Conservation (phyloP, 1,140 invertebrate genomes). For the Drosophila melanica region DNA sequence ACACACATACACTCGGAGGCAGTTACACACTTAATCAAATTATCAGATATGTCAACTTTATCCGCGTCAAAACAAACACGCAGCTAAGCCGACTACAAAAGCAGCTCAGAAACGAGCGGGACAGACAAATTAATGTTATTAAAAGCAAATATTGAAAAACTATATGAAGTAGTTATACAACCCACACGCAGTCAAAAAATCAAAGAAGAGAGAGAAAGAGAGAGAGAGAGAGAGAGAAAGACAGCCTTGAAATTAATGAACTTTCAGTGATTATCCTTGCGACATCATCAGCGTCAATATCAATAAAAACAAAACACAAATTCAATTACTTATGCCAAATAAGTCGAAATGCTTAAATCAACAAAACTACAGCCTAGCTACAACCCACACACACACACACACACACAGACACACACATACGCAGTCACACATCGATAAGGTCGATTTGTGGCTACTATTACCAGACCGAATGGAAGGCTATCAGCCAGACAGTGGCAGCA, state of each 20-base stretch:
- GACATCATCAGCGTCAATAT: conserved; percentile 66
- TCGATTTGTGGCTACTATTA: conserved; percentile 32
- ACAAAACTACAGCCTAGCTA: conserved; percentile 63
- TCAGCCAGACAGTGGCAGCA: conserved; percentile 23
- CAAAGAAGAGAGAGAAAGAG: neutral
- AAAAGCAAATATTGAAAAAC: conserved; percentile 70
- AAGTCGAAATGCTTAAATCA: conserved; percentile 78
- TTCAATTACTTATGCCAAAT: conserved; percentile 83
- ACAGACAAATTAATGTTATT: conserved; percentile 75
- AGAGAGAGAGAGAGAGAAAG: neutral
- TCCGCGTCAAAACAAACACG: conserved; percentile 77
- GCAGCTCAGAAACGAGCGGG: conserved; percentile 15
- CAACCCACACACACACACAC: conserved; percentile 36
- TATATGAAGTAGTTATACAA: conserved; percentile 20
- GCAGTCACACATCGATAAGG: conserved; percentile 48
- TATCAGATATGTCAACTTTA: conserved; percentile 72
- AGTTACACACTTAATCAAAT: conserved; percentile 70
- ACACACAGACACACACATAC: conserved; percentile 14
- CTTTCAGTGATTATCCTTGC: conserved; percentile 72
- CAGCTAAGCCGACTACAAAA: conserved; percentile 52
- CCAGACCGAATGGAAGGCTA: conserved; percentile 30
- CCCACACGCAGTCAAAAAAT: conserved; percentile 15
- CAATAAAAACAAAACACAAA: conserved; percentile 73
- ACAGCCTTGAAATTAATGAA: conserved; percentile 69
- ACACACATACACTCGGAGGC: conserved; percentile 6